Evolutionary conservation across 1,140 invertebrate genomes (phyloP).

Genomic region (Euborellia annulipes): DNA sequence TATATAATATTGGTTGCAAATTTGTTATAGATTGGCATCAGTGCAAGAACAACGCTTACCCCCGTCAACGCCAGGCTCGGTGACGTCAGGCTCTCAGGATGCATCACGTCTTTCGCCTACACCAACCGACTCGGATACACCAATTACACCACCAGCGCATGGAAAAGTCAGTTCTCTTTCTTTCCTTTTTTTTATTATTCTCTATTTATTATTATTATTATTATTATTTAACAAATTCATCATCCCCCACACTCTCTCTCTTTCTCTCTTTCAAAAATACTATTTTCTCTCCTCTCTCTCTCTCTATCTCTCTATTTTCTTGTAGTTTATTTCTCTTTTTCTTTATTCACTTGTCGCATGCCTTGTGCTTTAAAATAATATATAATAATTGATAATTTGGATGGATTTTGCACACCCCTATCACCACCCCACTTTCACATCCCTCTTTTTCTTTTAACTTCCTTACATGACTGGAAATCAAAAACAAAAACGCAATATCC

Average conservation of each 20-base stretch:
- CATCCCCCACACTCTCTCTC: no score
- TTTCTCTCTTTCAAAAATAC: background rate
- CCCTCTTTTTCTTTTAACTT: conserved; percentile 6
- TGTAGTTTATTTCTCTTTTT: conserved; percentile 1
- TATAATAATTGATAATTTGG: no score
- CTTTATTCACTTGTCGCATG: conserved; percentile 1
- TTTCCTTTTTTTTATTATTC: no score
- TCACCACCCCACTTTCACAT: no score
- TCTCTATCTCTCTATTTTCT: conserved; percentile 7
- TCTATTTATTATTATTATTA: no score
- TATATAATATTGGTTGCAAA: no score
- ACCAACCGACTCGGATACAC: conserved; percentile 36
- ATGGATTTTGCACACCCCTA: background rate
- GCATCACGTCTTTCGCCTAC: conserved; percentile 37
- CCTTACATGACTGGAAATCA: background rate
- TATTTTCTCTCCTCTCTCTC: conserved; percentile 4
- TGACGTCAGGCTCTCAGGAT: conserved; percentile 36
- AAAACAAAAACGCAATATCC: background rate
- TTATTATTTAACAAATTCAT: no score
- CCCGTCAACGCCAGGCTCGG: conserved; percentile 30
- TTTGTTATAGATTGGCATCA: conserved; percentile 70
- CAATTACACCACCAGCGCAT: conserved; percentile 41
- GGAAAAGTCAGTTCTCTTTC: conserved; percentile 40
- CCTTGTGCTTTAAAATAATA: background rate
- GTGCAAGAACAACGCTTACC: conserved; percentile 85